Conservation (phyloP, 2,113 vertebrate genomes). For the Cichladusa arquata region DNA sequence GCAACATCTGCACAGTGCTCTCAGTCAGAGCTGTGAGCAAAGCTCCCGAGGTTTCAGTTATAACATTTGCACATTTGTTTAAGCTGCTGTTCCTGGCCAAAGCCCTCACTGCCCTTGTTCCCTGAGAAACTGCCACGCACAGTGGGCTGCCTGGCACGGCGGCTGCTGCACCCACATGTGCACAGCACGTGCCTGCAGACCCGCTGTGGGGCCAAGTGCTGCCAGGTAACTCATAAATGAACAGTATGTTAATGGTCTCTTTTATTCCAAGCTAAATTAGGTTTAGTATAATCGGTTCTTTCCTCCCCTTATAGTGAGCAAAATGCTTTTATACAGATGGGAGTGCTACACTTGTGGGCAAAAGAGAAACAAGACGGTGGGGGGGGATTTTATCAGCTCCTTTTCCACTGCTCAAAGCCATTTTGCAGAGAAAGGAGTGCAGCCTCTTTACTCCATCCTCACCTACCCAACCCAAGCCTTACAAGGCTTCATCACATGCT, state of each 20-base stretch:
- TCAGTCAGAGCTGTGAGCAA: not conserved
- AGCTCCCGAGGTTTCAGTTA: not conserved
- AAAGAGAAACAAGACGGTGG: not conserved
- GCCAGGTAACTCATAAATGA: not conserved
- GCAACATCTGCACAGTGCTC: not conserved
- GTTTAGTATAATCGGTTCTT: not conserved
- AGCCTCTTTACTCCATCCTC: not conserved
- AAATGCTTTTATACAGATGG: not conserved
- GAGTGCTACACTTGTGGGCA: not conserved
- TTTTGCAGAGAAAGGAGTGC: not conserved
- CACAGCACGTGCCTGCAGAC: not conserved
- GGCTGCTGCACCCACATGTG: not conserved
- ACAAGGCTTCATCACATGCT: not conserved
- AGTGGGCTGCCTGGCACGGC: not conserved
- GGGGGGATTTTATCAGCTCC: not conserved
- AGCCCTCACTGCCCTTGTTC: not conserved
- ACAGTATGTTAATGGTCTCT: not conserved
- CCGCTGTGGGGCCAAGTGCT: not conserved
- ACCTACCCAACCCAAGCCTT: not conserved
- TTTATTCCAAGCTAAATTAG: not conserved
- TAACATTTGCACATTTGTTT: conserved; percentile 14
- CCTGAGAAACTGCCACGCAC: conserved; percentile 37
- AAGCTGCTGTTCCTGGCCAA: conserved; percentile 12
- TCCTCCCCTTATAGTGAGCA: not conserved
- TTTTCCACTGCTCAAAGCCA: not conserved